These are phyloP conservation scores for Platalea minor DNA, from an alignment of 2,797 vertebrate species.

Conservation along the genomic window DNA sequence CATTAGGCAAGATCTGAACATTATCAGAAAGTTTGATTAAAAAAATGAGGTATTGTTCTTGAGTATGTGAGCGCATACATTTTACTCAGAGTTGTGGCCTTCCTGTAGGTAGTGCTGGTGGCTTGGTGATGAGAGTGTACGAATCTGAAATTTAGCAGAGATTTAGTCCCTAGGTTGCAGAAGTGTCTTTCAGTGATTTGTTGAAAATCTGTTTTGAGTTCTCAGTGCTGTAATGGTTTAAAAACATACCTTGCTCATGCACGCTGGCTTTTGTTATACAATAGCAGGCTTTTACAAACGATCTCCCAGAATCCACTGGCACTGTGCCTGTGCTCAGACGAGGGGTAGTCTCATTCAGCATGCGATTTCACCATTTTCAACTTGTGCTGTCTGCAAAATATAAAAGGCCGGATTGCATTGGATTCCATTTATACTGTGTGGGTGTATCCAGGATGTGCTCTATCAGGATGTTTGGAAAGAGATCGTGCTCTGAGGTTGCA, in stretches of 20 bases:
- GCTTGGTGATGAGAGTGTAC: background rate
- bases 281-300: conserved; percentile 9
- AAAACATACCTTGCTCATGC: conserved; percentile 27
- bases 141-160: background rate
- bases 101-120: background rate
- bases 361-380: conserved; percentile 6
- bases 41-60: background rate
- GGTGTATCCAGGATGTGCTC: conserved; percentile 56
- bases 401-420: background rate
- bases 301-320: conserved; percentile 52
- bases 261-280: conserved; percentile 45
- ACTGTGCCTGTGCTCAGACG: background rate
- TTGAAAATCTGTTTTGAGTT: conserved; percentile 63
- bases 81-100: background rate
- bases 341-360: background rate
- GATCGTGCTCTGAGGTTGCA: conserved; percentile 1
- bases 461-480: conserved; percentile 59
- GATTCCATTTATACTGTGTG: conserved; percentile 34
- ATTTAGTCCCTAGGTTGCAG: background rate
- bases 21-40: conserved; percentile 1
- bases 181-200: conserved; percentile 24
- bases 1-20: background rate
- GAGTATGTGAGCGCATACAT: background rate
- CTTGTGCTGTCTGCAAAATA: conserved; percentile 36
- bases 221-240: conserved; percentile 34